Conservation (phyloP, 1,140 invertebrate genomes). For the Drosophila littoralis region DNA sequence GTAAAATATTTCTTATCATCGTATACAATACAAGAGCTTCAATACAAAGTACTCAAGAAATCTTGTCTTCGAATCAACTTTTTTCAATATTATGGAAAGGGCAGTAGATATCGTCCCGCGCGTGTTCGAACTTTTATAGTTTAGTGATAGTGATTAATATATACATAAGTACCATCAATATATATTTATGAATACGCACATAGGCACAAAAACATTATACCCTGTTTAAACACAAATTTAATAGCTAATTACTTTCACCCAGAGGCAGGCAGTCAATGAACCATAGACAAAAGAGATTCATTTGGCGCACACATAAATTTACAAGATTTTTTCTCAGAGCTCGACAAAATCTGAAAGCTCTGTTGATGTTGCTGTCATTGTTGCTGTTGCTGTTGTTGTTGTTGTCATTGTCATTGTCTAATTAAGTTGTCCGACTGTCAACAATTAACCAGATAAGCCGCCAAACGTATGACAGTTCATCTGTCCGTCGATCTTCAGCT, state of each 20-base stretch:
- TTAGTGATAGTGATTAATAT: too few relatives aligned
- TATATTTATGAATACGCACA: too few relatives aligned
- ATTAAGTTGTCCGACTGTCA: slow-evolving; percentile 73
- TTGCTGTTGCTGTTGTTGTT: not conserved
- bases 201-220: too few relatives aligned
- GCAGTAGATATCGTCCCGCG: too few relatives aligned
- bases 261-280: slow-evolving; percentile 60
- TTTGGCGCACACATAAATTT: slow-evolving; percentile 12
- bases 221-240: slow-evolving; percentile 23
- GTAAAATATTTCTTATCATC: too few relatives aligned
- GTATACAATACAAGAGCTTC: too few relatives aligned
- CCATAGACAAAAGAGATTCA: slow-evolving; percentile 51
- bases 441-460: slow-evolving; percentile 63
- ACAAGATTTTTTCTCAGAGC: slow-evolving; percentile 30
- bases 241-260: slow-evolving; percentile 65
- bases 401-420: slow-evolving; percentile 50
- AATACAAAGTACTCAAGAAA: too few relatives aligned
- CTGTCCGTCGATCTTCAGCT: slow-evolving; percentile 29
- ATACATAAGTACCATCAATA: too few relatives aligned
- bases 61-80: too few relatives aligned
- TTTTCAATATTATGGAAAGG: too few relatives aligned
- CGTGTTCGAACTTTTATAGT: too few relatives aligned
- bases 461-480: slow-evolving; percentile 30
- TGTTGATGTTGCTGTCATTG: slow-evolving; percentile 6
- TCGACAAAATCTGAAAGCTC: slow-evolving; percentile 26